phyloP scores from a whole-genome alignment of 2,113 vertebrate species.

The Petroica traversi region DNA sequence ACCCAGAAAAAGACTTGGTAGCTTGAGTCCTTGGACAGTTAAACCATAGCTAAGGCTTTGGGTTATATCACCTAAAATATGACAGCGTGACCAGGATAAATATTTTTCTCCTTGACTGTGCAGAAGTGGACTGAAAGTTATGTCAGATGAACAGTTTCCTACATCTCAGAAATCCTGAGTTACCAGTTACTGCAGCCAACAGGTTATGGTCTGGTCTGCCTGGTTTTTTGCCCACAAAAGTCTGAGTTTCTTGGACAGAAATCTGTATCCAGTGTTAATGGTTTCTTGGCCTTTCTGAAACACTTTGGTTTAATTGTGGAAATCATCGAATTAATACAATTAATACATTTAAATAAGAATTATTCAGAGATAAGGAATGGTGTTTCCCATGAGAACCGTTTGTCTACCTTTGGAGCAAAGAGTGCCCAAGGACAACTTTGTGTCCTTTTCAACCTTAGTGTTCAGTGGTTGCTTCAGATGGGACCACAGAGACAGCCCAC shows the following conservation, averaged over 20 bases:
- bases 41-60: neutral
- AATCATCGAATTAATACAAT: neutral
- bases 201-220: neutral
- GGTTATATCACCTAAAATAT: neutral
- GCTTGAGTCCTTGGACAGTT: neutral
- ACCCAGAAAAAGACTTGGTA: neutral
- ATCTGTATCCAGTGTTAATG: neutral
- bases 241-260: neutral
- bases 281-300: neutral
- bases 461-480: neutral
- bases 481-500: neutral
- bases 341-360: neutral
- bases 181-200: neutral
- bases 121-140: neutral
- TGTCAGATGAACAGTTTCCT: neutral
- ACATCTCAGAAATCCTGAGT: neutral
- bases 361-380: neutral
- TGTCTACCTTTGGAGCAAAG: neutral
- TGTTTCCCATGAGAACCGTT: neutral
- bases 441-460: neutral
- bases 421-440: neutral
- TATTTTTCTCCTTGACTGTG: neutral
- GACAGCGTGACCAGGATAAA: neutral
- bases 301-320: neutral
- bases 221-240: neutral